These are phyloP conservation scores for Leptobrachium leishanense DNA, from an alignment of 2,113 vertebrate genomes.

Conservation along the genomic window DNA sequence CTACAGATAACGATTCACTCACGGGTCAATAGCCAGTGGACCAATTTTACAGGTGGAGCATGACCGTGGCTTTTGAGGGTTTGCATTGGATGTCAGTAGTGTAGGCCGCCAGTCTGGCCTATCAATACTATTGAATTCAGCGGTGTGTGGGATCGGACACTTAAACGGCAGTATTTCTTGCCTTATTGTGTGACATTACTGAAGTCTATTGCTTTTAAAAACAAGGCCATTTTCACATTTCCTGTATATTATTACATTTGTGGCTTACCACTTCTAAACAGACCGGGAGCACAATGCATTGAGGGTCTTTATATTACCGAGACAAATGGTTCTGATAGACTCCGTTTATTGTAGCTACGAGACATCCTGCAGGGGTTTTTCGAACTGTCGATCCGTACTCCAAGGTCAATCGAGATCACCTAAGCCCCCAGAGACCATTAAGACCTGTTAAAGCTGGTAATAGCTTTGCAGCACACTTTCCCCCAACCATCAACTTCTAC, in stretches of 20 bases:
- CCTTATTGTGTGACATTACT: not conserved
- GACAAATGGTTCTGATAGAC: conserved; percentile 13
- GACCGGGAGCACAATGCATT: not conserved
- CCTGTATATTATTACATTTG: not conserved
- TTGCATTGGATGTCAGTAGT: no score
- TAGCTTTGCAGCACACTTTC: conserved; percentile 35
- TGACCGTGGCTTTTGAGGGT: no score
- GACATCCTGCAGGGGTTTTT: conserved; percentile 21
- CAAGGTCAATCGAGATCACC: conserved; percentile 41
- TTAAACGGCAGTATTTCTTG: not conserved
- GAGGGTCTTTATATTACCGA: conserved; percentile 19
- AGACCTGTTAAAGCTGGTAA: conserved; percentile 41
- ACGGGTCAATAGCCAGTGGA: no score
- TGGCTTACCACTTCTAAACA: conserved; percentile 5
- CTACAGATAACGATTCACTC: no score
- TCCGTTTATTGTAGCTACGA: conserved; percentile 23
- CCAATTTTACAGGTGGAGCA: no score
- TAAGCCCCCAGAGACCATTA: conserved; percentile 33
- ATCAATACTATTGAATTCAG: no score
- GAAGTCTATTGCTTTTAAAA: not conserved
- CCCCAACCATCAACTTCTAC: conserved; percentile 34
- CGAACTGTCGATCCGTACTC: conserved; percentile 24
- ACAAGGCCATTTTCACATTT: not conserved
- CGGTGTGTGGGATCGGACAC: not conserved
- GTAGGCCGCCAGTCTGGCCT: no score